Evolutionary conservation across 2,888 invertebrate species (phyloP).

Genomic region (Cecidostiba fungosa): DNA sequence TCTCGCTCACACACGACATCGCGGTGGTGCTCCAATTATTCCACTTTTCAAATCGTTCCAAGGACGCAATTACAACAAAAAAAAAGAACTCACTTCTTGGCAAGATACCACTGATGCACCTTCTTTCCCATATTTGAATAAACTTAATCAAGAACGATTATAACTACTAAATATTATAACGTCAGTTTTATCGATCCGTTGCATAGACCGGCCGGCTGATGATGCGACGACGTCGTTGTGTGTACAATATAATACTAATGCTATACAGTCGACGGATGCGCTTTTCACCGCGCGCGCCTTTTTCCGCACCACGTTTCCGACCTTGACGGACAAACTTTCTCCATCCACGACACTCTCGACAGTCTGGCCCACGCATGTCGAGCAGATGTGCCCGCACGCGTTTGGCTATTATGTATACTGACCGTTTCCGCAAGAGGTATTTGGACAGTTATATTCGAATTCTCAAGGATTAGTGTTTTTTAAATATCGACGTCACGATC

Average conservation of each 20-base stretch:
- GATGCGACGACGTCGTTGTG: background rate
- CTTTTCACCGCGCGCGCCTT: background rate
- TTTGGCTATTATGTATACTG: background rate
- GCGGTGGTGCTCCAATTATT: background rate
- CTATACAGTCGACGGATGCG: background rate
- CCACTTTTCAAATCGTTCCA: background rate
- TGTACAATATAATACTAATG: background rate
- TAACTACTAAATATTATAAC: no score
- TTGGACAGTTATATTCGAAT: background rate
- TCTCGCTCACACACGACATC: background rate
- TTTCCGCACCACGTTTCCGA: conserved; percentile 38
- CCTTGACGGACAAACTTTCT: conserved; percentile 59
- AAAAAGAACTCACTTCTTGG: background rate
- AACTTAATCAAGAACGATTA: no score
- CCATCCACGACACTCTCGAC: conserved; percentile 8
- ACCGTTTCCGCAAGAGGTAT: conserved; percentile 35
- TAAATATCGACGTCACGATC: background rate
- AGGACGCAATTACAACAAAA: background rate
- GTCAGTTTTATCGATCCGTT: background rate
- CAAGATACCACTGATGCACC: background rate
- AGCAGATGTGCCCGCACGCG: conserved; percentile 63
- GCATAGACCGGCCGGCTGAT: background rate
- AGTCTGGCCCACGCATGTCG: conserved; percentile 59
- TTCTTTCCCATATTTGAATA: background rate
- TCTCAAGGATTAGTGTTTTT: background rate